These are phyloP conservation scores for Brachionus koreanus DNA, from an alignment of 1,140 invertebrate genomes.

Conservation along the genomic window DNA sequence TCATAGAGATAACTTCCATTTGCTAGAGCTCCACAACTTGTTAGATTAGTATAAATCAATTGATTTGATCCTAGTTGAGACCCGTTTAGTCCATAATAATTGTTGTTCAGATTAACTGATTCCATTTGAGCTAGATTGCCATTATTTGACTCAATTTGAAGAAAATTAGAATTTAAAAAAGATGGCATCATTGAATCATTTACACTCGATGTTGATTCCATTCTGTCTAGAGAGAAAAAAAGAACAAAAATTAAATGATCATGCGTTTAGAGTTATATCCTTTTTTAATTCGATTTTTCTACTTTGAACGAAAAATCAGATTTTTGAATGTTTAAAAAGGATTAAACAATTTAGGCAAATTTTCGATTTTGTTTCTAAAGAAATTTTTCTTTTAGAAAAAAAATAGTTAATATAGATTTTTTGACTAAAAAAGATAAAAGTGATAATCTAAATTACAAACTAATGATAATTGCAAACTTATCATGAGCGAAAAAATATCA, in stretches of 20 bases:
- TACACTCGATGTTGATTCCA: slow-evolving; percentile 12
- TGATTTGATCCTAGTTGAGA: neutral
- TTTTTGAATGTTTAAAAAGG: neutral
- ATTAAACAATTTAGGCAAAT: neutral
- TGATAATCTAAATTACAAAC: slow-evolving; percentile 35
- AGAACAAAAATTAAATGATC: neutral
- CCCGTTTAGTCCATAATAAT: neutral
- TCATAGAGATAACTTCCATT: neutral
- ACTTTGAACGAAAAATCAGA: neutral
- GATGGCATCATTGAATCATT: slow-evolving; percentile 42
- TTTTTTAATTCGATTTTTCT: neutral
- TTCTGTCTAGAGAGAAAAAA: neutral
- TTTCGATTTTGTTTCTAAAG: neutral
- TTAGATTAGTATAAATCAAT: neutral
- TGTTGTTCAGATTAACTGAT: neutral
- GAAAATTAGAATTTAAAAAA: slow-evolving; percentile 24
- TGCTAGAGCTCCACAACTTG: neutral
- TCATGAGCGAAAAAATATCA: slow-evolving; percentile 19
- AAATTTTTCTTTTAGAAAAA: slow-evolving; percentile 12
- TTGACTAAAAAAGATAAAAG: neutral
- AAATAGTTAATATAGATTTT: slow-evolving; percentile 1
- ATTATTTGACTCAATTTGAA: slow-evolving; percentile 3
- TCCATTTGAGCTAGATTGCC: neutral
- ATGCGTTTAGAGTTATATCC: neutral
- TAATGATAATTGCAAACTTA: slow-evolving; percentile 27